Conservation (phyloP, 2,113 vertebrate genomes). For the Arvicanthis niloticus region DNA sequence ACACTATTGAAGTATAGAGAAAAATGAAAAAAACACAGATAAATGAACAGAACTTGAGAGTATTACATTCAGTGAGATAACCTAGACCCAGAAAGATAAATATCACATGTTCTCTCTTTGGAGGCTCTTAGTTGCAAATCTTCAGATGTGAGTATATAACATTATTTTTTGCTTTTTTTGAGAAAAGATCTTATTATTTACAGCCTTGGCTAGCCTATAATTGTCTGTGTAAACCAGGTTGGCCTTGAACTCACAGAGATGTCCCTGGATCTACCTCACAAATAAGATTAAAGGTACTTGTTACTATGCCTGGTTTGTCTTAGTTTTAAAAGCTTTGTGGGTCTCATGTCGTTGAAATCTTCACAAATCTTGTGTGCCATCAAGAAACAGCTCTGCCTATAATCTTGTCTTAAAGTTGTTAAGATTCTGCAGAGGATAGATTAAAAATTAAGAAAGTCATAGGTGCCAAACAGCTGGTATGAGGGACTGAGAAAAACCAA, state of each 20-base stretch:
- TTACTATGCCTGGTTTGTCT: background rate
- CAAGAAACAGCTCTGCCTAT: background rate
- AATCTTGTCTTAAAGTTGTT: background rate
- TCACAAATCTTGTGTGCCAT: background rate
- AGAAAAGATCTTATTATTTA: background rate
- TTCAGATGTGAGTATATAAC: background rate
- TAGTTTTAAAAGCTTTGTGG: constrained; percentile 53
- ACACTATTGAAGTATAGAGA: background rate
- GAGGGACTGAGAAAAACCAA: background rate
- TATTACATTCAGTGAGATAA: background rate
- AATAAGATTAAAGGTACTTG: background rate
- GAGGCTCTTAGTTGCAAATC: background rate
- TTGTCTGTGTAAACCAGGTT: background rate
- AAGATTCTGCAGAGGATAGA: background rate
- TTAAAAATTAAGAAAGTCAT: background rate
- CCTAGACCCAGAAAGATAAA: background rate
- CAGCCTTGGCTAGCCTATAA: background rate
- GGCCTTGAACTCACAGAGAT: background rate
- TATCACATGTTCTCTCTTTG: background rate
- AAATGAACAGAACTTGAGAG: background rate
- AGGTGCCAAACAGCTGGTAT: background rate
- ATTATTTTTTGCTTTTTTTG: background rate
- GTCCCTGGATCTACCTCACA: background rate
- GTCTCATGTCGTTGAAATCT: constrained; percentile 37
- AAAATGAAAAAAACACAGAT: background rate